These are phyloP conservation scores for Desmodus rotundus DNA, from an alignment of 2,113 vertebrate species.

Conservation along the genomic window DNA sequence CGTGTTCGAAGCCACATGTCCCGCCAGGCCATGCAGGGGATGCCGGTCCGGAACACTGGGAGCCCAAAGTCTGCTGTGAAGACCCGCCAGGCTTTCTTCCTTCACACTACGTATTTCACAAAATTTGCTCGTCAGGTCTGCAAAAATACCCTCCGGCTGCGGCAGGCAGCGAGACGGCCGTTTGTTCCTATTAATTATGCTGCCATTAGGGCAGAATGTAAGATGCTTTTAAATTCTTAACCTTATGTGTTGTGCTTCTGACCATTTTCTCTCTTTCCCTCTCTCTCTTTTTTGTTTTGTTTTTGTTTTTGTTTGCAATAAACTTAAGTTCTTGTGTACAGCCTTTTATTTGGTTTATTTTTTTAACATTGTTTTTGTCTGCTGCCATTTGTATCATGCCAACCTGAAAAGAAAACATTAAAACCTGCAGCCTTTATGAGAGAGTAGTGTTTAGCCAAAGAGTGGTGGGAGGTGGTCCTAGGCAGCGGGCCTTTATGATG, in stretches of 20 bases:
- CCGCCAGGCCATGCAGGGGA: conserved; percentile 93
- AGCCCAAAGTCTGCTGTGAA: conserved; percentile 97
- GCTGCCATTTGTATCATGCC: conserved; percentile 64
- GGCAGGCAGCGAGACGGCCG: conserved; percentile 95
- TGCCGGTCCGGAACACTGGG: conserved; percentile 92
- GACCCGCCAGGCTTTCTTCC: conserved; percentile 96
- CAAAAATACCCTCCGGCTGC: conserved; percentile 96
- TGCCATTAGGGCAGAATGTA: conserved; percentile 99
- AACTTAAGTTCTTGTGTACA: conserved; percentile 85
- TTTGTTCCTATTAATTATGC: conserved; percentile 99
- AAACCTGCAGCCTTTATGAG: background rate
- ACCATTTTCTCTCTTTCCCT: conserved; percentile 81
- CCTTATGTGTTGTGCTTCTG: conserved; percentile 85
- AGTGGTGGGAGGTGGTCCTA: background rate
- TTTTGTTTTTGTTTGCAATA: conserved; percentile 84
- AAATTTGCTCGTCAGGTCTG: conserved; percentile 98
- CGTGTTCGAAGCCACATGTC: conserved; percentile 88
- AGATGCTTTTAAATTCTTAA: conserved; percentile 99
- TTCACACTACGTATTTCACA: conserved; percentile 96
- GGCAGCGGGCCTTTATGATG: background rate
- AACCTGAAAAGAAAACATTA: background rate
- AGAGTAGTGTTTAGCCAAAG: background rate
- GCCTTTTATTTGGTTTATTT: conserved; percentile 81
- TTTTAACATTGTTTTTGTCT: conserved; percentile 72
- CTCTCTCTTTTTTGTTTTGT: conserved; percentile 61